phyloP scores from a whole-genome alignment of 1,140 invertebrate species.

The Aphelinus atriplicis region DNA sequence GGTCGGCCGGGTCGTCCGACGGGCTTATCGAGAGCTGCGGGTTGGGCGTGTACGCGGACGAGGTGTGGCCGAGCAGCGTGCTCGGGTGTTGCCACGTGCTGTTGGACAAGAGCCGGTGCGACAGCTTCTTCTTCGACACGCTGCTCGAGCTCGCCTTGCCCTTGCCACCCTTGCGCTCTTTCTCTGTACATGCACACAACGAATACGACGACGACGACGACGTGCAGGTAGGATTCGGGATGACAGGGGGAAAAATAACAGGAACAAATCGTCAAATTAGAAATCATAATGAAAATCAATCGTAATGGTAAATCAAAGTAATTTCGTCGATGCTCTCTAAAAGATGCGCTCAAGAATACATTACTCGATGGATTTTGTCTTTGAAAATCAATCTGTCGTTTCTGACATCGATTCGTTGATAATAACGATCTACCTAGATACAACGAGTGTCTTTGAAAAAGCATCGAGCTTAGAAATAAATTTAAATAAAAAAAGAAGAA shows the following conservation, averaged over 20 bases:
- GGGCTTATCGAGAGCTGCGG: conserved; percentile 58
- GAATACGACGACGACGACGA: conserved; percentile 46
- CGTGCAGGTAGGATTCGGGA: neutral
- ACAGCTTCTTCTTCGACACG: conserved; percentile 56
- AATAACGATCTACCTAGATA: no score
- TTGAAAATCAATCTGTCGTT: no score
- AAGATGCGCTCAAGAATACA: no score
- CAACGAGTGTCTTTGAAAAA: no score
- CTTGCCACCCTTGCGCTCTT: conserved; percentile 41
- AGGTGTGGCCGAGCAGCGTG: conserved; percentile 61
- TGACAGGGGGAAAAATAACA: neutral
- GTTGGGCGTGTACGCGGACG: conserved; percentile 59
- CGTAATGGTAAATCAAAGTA: no score
- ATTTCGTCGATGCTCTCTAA: no score
- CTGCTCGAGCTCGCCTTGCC: conserved; percentile 46
- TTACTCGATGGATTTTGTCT: no score
- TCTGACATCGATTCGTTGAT: no score
- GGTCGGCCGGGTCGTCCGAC: conserved; percentile 61
- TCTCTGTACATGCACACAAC: conserved; percentile 61
- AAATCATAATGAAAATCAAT: no score
- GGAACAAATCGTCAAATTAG: no score
- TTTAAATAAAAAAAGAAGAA: no score
- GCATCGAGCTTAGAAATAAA: no score
- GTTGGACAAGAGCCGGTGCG: conserved; percentile 58
- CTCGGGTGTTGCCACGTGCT: conserved; percentile 65